Evolutionary conservation across 2,797 vertebrate genomes (phyloP).

Genomic region (Halcyon badia): DNA sequence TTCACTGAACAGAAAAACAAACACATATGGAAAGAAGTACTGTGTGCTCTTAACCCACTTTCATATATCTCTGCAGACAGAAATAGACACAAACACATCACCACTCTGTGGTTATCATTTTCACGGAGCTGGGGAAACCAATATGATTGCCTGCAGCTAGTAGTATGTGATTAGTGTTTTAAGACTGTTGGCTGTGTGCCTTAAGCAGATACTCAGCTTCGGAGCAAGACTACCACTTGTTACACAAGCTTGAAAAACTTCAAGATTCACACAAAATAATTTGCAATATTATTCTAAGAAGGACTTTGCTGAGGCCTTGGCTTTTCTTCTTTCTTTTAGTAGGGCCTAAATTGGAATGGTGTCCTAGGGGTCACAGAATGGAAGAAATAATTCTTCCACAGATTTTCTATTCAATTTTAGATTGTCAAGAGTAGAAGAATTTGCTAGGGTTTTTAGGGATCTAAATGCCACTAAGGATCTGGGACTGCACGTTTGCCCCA

Average conservation of each 20-base stretch:
- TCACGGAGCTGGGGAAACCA: not conserved
- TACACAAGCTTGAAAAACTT: not conserved
- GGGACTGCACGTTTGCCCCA: not conserved
- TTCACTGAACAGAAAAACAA: not conserved
- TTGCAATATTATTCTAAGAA: not conserved
- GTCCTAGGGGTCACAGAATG: not conserved
- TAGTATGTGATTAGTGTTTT: not conserved
- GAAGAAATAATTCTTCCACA: not conserved
- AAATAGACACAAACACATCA: not conserved
- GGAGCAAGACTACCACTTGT: not conserved
- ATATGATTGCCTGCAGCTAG: not conserved
- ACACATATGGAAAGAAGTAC: not conserved
- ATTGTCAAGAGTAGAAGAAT: not conserved
- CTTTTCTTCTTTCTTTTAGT: not conserved
- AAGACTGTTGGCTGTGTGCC: not conserved
- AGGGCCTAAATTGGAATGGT: not conserved
- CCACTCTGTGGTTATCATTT: not conserved
- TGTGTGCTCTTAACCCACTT: not conserved
- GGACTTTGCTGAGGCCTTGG: not conserved
- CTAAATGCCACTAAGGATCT: not conserved
- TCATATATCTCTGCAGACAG: not conserved
- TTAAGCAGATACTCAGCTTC: not conserved
- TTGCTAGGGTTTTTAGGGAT: not conserved
- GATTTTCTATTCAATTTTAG: not conserved
- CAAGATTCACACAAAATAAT: not conserved